Conservation (phyloP, 1,140 invertebrate species). For the Protaetia brevitarsis region DNA sequence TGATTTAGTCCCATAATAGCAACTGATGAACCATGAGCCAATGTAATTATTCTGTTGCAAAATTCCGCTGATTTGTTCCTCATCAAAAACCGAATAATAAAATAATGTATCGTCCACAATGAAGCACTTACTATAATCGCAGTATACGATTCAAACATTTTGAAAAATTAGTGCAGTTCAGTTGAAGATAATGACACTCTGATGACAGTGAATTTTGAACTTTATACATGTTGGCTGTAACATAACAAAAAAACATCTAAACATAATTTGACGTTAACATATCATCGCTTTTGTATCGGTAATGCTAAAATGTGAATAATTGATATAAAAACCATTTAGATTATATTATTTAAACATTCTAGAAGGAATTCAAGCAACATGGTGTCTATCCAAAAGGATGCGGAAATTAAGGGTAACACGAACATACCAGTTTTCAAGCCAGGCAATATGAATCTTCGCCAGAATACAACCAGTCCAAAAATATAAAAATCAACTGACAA, state of each 20-base stretch:
- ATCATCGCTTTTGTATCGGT: too few species aligned
- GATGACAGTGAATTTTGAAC: too few species aligned
- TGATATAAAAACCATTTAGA: not conserved
- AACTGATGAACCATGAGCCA: conserved; percentile 50
- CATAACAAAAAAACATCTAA: too few species aligned
- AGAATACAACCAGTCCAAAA: not conserved
- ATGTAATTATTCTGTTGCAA: conserved; percentile 47
- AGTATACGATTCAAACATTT: not conserved
- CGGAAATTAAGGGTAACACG: not conserved
- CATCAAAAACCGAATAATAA: not conserved
- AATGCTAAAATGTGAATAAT: too few species aligned
- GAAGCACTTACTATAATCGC: not conserved
- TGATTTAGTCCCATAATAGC: conserved; percentile 48
- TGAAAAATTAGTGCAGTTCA: not conserved
- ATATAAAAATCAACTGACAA: not conserved
- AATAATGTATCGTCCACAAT: not conserved
- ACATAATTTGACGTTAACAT: too few species aligned
- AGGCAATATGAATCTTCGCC: not conserved
- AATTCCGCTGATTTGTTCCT: conserved; percentile 47
- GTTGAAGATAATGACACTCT: too few species aligned
- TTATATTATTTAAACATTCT: not conserved
- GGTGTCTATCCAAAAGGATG: not conserved
- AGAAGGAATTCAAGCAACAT: not conserved
- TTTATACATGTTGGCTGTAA: too few species aligned
- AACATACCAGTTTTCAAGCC: conserved; percentile 4